phyloP scores from a whole-genome alignment of 2,113 vertebrate genomes.

The Anhinga anhinga region DNA sequence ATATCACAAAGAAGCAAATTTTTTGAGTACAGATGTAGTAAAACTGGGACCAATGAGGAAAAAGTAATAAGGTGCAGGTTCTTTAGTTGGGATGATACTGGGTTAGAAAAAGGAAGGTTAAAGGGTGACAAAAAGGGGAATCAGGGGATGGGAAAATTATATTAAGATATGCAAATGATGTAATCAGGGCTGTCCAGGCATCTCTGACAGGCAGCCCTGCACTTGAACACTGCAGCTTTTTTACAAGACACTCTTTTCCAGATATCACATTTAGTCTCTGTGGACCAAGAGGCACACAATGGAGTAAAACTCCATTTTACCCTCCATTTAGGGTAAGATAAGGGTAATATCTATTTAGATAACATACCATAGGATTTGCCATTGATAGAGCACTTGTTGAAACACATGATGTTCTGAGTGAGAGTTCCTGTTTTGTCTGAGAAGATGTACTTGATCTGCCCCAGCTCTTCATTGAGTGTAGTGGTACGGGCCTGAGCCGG shows the following conservation, averaged over 20 bases:
- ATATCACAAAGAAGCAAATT: not conserved
- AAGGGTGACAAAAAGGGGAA: not conserved
- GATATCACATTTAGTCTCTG: not conserved
- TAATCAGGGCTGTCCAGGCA: not conserved
- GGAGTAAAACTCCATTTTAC: no score
- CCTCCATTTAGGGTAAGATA: no score
- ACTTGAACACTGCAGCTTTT: not conserved
- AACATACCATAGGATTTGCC: constrained; percentile 85
- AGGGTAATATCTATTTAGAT: no score
- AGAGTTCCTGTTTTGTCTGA: constrained; percentile 97
- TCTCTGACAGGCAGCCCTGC: not conserved
- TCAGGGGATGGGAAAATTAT: not conserved
- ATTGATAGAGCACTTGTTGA: constrained; percentile 92
- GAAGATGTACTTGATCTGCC: constrained; percentile 96
- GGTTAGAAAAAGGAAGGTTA: not conserved
- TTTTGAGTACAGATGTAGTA: not conserved
- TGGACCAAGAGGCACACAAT: not conserved
- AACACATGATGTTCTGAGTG: constrained; percentile 96
- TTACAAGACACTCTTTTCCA: not conserved
- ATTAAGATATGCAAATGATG: not conserved
- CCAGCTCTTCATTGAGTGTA: constrained; percentile 94
- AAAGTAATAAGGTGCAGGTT: not conserved
- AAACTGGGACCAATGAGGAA: not conserved
- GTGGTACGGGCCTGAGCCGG: constrained; percentile 91
- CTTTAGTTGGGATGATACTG: not conserved